phyloP scores from a whole-genome alignment of 1,140 invertebrate genomes.

The Eubasilissa regina region DNA sequence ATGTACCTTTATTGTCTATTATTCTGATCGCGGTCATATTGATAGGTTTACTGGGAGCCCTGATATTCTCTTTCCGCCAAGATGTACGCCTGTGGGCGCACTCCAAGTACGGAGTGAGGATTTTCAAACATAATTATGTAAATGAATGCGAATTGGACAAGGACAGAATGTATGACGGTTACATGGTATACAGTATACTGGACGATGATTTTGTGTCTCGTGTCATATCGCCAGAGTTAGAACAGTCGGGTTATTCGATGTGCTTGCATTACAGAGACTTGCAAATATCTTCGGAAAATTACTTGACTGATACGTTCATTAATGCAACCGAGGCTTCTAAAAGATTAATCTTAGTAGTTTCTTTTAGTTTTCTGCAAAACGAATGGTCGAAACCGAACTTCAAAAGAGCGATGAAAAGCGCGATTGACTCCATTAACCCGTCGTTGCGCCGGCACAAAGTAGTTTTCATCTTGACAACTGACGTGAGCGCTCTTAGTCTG shows the following conservation, averaged over 20 bases:
- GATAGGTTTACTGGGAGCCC: constrained; percentile 78
- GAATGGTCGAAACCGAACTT: constrained; percentile 85
- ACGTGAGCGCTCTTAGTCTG: constrained; percentile 84
- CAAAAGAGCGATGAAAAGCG: constrained; percentile 79
- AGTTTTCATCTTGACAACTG: constrained; percentile 79
- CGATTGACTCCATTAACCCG: constrained; percentile 78
- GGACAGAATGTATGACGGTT: constrained; percentile 88
- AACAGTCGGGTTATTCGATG: constrained; percentile 81
- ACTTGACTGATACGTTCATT: constrained; percentile 83
- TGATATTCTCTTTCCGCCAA: constrained; percentile 84
- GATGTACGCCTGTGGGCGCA: constrained; percentile 84
- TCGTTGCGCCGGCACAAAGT: constrained; percentile 80
- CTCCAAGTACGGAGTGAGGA: constrained; percentile 81
- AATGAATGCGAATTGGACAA: constrained; percentile 81
- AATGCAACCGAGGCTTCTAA: constrained; percentile 84
- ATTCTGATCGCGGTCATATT: constrained; percentile 82
- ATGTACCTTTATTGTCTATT: constrained; percentile 81
- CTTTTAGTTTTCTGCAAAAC: constrained; percentile 81
- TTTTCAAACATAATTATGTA: constrained; percentile 82
- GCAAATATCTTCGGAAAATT: constrained; percentile 79
- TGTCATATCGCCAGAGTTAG: constrained; percentile 84
- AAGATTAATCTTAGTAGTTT: constrained; percentile 81
- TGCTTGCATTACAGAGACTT: constrained; percentile 85
- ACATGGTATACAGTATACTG: constrained; percentile 90
- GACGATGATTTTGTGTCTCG: constrained; percentile 88